Conservation (phyloP, 2,888 invertebrate genomes). For the Bembecia ichneumoniformis region DNA sequence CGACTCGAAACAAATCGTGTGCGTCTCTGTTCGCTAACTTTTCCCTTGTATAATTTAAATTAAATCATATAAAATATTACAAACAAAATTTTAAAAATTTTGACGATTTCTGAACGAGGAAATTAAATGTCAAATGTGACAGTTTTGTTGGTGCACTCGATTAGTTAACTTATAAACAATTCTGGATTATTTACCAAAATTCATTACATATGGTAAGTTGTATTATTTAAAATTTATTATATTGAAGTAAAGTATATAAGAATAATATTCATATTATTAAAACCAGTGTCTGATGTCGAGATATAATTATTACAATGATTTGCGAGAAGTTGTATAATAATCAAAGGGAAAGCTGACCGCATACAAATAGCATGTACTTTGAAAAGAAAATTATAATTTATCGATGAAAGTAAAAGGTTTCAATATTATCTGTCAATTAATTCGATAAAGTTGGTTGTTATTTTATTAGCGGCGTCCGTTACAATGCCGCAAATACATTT, state of each 20-base stretch:
- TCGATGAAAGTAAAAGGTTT: neutral
- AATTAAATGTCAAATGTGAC: conserved; percentile 37
- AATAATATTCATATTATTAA: too few relatives aligned
- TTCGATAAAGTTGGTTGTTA: neutral
- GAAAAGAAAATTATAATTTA: neutral
- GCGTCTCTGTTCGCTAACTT: too few relatives aligned
- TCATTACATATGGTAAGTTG: too few relatives aligned
- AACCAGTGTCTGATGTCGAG: too few relatives aligned
- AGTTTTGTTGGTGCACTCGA: neutral
- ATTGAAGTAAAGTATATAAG: too few relatives aligned
- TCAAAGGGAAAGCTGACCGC: neutral
- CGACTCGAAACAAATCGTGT: too few relatives aligned
- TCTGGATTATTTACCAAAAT: too few relatives aligned
- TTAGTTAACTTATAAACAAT: neutral
- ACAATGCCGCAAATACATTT: neutral
- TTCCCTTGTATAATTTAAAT: too few relatives aligned
- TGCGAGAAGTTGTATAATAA: too few relatives aligned
- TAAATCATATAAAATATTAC: too few relatives aligned
- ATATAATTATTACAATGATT: too few relatives aligned
- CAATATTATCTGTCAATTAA: neutral
- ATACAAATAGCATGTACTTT: neutral
- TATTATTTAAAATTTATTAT: too few relatives aligned
- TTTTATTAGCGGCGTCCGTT: neutral
- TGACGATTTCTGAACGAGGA: conserved; percentile 48
- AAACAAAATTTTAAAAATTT: conserved; percentile 16